Conservation (phyloP, 1,140 invertebrate species). For the Hestina assimilis region DNA sequence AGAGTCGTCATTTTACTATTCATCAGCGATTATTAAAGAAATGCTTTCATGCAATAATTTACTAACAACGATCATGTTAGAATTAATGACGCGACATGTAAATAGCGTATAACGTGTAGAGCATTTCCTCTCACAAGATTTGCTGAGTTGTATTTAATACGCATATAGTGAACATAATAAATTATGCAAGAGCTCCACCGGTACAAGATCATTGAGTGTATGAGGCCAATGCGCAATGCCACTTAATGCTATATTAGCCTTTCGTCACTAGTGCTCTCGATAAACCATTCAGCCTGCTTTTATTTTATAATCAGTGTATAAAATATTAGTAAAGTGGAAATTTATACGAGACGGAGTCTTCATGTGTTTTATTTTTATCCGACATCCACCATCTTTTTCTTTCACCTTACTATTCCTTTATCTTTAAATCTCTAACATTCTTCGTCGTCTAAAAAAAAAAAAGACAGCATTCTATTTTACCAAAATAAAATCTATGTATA, state of each 20-base stretch:
- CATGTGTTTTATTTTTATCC: too few relatives aligned
- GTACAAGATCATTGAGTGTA: slow-evolving; percentile 38
- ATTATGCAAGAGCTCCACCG: slow-evolving; percentile 35
- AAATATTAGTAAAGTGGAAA: slow-evolving; percentile 24
- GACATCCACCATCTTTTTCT: too few relatives aligned
- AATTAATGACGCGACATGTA: slow-evolving; percentile 3
- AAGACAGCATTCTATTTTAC: too few relatives aligned
- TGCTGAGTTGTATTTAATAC: slow-evolving; percentile 34
- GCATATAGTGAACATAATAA: slow-evolving; percentile 30
- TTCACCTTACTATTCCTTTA: too few relatives aligned
- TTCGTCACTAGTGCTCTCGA: slow-evolving; percentile 32
- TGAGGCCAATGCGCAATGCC: slow-evolving; percentile 37
- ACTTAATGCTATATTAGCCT: slow-evolving; percentile 37
- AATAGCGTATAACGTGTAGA: slow-evolving; percentile 6
- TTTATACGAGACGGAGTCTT: background rate
- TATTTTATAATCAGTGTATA: slow-evolving; percentile 28
- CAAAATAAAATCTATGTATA: too few relatives aligned
- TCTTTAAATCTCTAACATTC: too few relatives aligned
- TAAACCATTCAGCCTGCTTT: slow-evolving; percentile 29
- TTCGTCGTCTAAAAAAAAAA: too few relatives aligned
- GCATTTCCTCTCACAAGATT: slow-evolving; percentile 17
- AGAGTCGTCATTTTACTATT: too few relatives aligned
- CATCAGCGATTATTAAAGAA: too few relatives aligned
- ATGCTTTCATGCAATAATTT: too few relatives aligned
- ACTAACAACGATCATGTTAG: background rate